Conservation (phyloP, 64 coral and sea anemone genomes). For the Catalaphyllia jardinei region DNA sequence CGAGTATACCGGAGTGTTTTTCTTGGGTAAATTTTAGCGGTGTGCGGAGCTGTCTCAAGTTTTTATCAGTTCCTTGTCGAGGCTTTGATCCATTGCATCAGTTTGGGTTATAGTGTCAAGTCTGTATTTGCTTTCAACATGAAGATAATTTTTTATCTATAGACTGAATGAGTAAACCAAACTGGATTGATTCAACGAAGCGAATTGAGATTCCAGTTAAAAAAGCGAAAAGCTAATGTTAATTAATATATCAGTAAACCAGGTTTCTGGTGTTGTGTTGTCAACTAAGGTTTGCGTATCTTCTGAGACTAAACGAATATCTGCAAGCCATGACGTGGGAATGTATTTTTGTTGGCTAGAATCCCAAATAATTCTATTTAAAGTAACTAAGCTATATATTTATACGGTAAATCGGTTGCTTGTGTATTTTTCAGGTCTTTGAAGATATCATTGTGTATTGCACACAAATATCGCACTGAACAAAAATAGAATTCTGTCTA, state of each 20-base stretch:
- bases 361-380: constrained; percentile 1
- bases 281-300: not conserved
- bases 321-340: not conserved
- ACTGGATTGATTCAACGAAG: not conserved
- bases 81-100: too few species aligned
- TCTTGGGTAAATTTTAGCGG: not conserved
- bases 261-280: too few species aligned
- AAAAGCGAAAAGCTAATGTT: not conserved
- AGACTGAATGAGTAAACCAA: not conserved
- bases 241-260: not conserved
- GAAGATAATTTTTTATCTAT: not conserved
- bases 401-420: constrained; percentile 7
- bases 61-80: not conserved
- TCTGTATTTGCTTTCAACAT: not conserved
- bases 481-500: not conserved
- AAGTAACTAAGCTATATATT: constrained; percentile 29
- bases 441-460: not conserved
- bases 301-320: not conserved
- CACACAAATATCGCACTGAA: not conserved
- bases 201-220: not conserved
- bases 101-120: too few species aligned
- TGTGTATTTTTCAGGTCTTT: not conserved
- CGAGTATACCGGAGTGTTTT: not conserved
- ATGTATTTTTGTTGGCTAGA: not conserved
- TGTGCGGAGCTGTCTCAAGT: not conserved